Base-by-base conservation (phyloP, 2,888 invertebrate species). In the Barypeithes pellucidus region DNA sequence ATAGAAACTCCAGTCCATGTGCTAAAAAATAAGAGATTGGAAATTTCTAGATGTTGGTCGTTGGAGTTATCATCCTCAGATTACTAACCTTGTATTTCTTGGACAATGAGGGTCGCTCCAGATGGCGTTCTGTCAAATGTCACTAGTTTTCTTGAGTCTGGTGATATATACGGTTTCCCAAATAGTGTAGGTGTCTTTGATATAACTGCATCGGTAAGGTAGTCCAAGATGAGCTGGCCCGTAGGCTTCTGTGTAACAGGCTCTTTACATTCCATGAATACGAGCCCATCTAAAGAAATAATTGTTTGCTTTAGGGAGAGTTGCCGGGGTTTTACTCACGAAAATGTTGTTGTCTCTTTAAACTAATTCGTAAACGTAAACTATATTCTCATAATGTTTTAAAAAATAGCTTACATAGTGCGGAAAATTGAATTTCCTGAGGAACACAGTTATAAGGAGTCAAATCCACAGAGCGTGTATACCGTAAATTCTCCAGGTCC, bases 381-480 rank as follows among this genome's bases (percentile, higher is more conserved):
- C n/a, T n/a, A n/a, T n/a, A n/a, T n/a, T n/a, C n/a, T n/a, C n/a
- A n/a, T n/a, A 60, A 2, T 24, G 24, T 72, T 70, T 41, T 54
- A 61, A 57, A 47, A 20, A 61, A 62, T 33, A 8, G n/a, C 90
- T 90, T 87, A 93, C 93, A 93, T 57, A 93, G 85, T 33, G 93
- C 91, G 0, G 93, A 90, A 85, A 93, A 93, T 82, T 91, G 90
- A 57, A 93, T 88, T 79, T 90, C 87, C 61, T 89, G 88, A 1
- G 94, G 93, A 11, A 92, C 91, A 83, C 94, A 94, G 83, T 92
- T 91, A 85, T 92, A 92, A 1, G 90, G 89, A 3, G 91, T 90
- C 71, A 94, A 87, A 85, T 93, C 93, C 9, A 93, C 90, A 63
- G 91, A 91, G 79, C 91, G 89, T 50, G 90, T 90, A 83, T 93